phyloP scores from a whole-genome alignment of 2,113 vertebrate species.

The Vulpes ferrilata region DNA sequence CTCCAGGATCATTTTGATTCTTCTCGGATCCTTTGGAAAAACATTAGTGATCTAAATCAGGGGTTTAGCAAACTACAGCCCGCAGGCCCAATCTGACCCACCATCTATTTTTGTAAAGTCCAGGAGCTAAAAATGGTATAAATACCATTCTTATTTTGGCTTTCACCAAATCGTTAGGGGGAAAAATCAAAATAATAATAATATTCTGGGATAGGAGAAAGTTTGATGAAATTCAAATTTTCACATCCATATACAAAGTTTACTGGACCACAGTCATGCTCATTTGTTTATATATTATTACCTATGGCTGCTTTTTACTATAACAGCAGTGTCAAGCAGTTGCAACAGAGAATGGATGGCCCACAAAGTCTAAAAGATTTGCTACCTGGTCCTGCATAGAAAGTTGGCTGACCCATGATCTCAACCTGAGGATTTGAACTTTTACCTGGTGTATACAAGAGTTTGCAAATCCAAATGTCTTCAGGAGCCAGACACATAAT shows the following conservation, averaged over 20 bases:
- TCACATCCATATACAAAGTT: neutral
- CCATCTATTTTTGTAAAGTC: neutral
- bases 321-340: neutral
- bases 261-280: neutral
- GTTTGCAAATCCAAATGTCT: neutral
- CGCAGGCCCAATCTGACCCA: neutral
- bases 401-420: neutral
- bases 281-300: neutral
- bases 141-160: neutral
- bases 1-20: neutral
- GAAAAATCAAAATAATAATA: neutral
- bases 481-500: neutral
- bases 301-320: no score
- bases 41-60: neutral
- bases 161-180: conserved; percentile 7
- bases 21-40: conserved; percentile 38
- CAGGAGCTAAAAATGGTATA: neutral
- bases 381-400: neutral
- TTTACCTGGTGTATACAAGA: neutral
- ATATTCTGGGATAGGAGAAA: neutral
- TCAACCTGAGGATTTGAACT: neutral
- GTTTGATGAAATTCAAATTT: neutral
- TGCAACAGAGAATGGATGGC: rapidly evolving
- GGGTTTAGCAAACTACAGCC: neutral
- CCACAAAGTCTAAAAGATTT: neutral